Conservation (phyloP, 92 coral and sea anemone species). For the Bergia sp. region DNA sequence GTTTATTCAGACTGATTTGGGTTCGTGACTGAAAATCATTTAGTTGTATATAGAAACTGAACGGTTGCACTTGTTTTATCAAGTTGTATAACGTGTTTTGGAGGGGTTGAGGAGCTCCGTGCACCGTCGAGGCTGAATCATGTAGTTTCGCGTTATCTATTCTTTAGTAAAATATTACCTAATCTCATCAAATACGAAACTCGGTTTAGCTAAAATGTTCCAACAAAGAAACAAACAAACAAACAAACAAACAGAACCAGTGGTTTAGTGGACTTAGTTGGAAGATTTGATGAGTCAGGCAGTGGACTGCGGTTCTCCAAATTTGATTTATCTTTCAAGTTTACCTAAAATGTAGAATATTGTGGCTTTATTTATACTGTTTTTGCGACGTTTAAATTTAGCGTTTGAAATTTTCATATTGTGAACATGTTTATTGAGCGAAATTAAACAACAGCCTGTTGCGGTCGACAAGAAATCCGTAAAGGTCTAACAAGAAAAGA, state of each 20-base stretch:
- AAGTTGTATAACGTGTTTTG: not conserved
- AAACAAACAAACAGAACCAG: not conserved
- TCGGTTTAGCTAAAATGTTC: not conserved
- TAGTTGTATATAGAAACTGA: not conserved
- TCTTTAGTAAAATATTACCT: too few relatives aligned
- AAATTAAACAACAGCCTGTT: not conserved
- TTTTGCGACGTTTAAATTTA: not conserved
- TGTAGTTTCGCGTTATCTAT: not conserved
- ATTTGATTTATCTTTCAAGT: not conserved
- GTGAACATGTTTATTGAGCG: not conserved
- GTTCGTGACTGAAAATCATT: not conserved
- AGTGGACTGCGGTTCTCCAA: not conserved
- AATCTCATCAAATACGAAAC: not conserved
- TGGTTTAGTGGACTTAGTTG: not conserved
- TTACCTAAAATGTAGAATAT: not conserved
- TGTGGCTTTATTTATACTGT: not conserved
- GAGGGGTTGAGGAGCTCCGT: not conserved
- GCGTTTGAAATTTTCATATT: not conserved
- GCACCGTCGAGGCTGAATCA: not conserved
- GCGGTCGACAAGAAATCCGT: not conserved
- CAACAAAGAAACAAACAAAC: not conserved
- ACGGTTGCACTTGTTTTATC: not conserved
- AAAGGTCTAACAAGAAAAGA: not conserved
- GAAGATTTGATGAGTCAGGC: not conserved
- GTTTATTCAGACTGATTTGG: not conserved